These are phyloP conservation scores for Numenius arquata DNA, from an alignment of 2,113 vertebrate species.

Conservation along the genomic window DNA sequence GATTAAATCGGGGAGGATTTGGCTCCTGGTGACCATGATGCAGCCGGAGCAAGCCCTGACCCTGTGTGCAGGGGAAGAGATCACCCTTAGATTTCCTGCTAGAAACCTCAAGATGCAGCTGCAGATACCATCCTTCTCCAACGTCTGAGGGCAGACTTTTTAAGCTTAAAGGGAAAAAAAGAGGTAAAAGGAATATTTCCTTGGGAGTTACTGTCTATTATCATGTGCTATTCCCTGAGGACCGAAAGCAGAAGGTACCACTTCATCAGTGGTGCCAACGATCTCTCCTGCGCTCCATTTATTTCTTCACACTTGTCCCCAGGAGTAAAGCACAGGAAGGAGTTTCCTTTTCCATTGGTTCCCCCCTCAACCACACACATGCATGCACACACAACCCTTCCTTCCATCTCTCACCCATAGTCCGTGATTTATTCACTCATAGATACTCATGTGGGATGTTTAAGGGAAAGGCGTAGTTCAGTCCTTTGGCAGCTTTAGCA, in stretches of 20 bases:
- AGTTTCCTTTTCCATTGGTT: not conserved
- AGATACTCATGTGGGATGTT: not conserved
- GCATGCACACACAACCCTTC: not conserved
- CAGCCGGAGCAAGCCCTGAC: not conserved
- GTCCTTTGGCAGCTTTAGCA: not conserved
- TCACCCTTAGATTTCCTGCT: not conserved
- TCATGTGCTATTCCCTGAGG: not conserved
- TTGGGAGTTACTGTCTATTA: not conserved
- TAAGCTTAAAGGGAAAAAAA: not conserved
- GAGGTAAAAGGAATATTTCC: not conserved
- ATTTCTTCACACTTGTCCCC: not conserved
- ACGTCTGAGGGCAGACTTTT: not conserved
- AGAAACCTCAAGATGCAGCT: not conserved
- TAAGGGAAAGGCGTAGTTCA: not conserved
- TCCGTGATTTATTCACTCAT: not conserved
- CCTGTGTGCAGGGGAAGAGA: not conserved
- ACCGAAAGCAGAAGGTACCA: not conserved
- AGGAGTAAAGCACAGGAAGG: not conserved
- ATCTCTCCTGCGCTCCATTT: not conserved
- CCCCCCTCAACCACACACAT: too few relatives aligned
- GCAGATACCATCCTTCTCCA: not conserved
- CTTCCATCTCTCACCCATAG: not conserved
- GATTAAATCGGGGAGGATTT: not conserved
- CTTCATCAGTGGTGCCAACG: not conserved
- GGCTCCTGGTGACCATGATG: not conserved